Base-by-base conservation (phyloP, 92 coral and sea anemone species). In the Metridium senile region DNA sequence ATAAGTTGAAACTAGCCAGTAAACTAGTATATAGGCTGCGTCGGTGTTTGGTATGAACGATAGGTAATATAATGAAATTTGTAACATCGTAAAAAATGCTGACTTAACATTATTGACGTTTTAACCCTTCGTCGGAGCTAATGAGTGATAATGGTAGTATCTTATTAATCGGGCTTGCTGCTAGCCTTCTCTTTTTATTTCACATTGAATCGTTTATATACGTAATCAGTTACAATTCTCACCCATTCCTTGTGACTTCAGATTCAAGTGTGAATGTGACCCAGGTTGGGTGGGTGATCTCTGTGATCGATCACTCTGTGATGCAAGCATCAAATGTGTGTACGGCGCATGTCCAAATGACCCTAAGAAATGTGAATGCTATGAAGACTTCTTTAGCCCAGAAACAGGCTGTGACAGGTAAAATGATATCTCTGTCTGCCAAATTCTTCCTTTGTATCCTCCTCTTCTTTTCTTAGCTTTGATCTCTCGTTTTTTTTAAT, bases 261-360 rank as follows among this genome's bases (percentile, higher is more conserved):
- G 91, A 87, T 85, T 89, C 74, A 77, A 45, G 67, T 91, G 97
- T 64, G 97, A 91, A 29, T 91, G 97, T 64, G 97, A 91, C 33
- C 93, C 97, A 16, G 97, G 97, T 23, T 91, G 93, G 97, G 80
- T 84, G 52, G 97, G 97, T 9, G 97, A 91, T 85, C 90, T 85
- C 57, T 91, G 97, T 68, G 97, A 91, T 73, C 88, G 97, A 33
- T 82, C 93, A 1, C 76, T 82, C 65, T 91, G 97, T 68, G 65
- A 79, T 45, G 17, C 68, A 1, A 26, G 64, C 21, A 88, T 91
- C 21, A 75, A 83, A 20, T 91, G 97, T 58, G 65, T 33, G 21
- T 91, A 72, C 46, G 97, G 97, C 6, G 72, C 90, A 52, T 91
- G 97, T 46, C 93, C 93, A 31, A 71, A 76, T 68, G 97, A 91